Base-by-base conservation (phyloP, 2,113 vertebrate genomes). In the Electrona antarctica region DNA sequence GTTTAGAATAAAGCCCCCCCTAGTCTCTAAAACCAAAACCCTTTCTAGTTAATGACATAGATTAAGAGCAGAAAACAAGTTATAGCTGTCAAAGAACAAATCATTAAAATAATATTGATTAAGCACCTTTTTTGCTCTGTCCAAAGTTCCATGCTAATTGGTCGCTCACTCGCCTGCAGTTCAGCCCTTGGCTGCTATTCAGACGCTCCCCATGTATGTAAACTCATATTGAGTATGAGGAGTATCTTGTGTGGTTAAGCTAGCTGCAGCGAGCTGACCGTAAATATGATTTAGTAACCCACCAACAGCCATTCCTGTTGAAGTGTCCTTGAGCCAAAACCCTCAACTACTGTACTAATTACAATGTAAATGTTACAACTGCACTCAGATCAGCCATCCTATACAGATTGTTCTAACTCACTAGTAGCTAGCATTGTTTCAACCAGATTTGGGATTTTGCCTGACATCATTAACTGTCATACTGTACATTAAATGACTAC, bases 201-300 rank as follows among this genome's bases (percentile, higher is more conserved):
- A 12, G 28, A 61, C 12, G 33, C 49, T 54, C 50, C 15, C 57
- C 29, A 21, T 28, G 50, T 65, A 54, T n/a, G 33, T 67, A 45
- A 67, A 56, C 65, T 67, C 65, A 67, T 67, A 67, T 67, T 67
- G 65, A 67, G 65, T 67, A 41, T 21, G 50, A 65, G 50, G 21
- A 11, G 12, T 52, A 0, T 11, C 21, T 8, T 8, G 3, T 63
- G 15, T 28, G 7, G 45, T 12, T 13, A 54, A 13, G 51, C 13
- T 2, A 13, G 51, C 11, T 7, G 10, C 3, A 12, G 51, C 21
- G 51, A 13, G 11, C 29, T 59, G 28, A 59, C 3, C 3, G 33
- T 0, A 4, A 41, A 41, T 41, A 41, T 41, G 33, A 41, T 41
- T 41, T 41, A 41, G 33, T 41, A 41, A 41, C 33, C 33, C 33